Evolutionary conservation across 2,888 invertebrate species (phyloP), one percentile per base, ranked within the genome.

Genomic region (Ichneumoninae sp.): DNA sequence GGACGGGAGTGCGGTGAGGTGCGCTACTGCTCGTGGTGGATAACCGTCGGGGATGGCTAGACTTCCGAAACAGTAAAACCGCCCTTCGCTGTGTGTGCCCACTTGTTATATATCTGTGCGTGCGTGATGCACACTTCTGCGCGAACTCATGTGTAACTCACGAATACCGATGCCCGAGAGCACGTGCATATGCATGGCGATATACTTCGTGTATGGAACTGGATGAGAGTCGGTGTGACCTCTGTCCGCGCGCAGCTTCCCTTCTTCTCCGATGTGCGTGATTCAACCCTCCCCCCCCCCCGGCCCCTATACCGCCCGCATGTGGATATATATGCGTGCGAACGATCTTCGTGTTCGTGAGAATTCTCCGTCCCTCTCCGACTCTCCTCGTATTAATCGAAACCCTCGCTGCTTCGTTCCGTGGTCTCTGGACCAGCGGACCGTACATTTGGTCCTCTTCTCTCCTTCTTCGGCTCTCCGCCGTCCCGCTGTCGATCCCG

Each of bases 51-150:
- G 90, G 90, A 90, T 89, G 91, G 91, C 90, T 90, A 92, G 92
- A 92, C 91, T 92, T 92, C 91, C 90, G 92, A 92, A 92, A 92
- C 91, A 90, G 91, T 92, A 91, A 92, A 92, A 92, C 89, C 90
- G 87, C 88, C 89, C 88, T 68, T 81, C 77, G 63, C 85, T 84
- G 87, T 90, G 89, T 90, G 88, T 89, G 89, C 60, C 26, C 22
- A 88, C 89, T 91, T 85, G 88, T 85, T 88, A 87, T 88, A 87
- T 88, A 77, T 82, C 60, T 19, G 30, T 76, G 71, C 73, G 76
- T 69, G 73, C 68, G 57, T 79, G 52, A 66, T 65, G 13, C 47
- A 57, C 54, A 60, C 70, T 7, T 30, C 30, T 10, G 2, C 40
- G 66, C 47, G 36, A 22, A 47, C 68, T 36, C 22, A 44, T 47